Evolutionary conservation across 92 coral and sea anemone species (phyloP), one percentile per base, ranked within the genome.

Genomic region (Meandrina meandrites): DNA sequence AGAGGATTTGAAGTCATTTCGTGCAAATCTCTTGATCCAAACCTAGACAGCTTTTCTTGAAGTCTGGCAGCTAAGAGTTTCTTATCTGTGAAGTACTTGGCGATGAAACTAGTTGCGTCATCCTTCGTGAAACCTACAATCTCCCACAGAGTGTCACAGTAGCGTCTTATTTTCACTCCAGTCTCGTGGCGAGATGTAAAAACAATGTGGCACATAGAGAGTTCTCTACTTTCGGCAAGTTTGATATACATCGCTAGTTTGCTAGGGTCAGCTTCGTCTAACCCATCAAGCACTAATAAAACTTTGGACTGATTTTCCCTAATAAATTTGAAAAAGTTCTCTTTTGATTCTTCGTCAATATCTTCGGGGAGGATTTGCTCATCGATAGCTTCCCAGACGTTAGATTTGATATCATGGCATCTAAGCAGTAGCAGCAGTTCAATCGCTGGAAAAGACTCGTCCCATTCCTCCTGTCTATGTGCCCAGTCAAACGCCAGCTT

Each of bases 241-340:
- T 48, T 30, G 24, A 64, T 56, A 8, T 79, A 36, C 32, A 79
- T 31, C 22, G 68, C 56, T 24, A 48, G 35, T 35, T 30, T 57
- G 28, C 79, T 50, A 4, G 51, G 58, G n/a, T 51, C 73, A 18
- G 70, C 62, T 78, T 89, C 91, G 70, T 89, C 88, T 28, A 89
- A 84, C 18, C 88, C 91, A 68, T 84, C 91, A 66, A 84, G 85
- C 21, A 89, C 86, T 22, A 89, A 32, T 57, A 89, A 72, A 37
- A 66, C 81, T 8, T 32, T 75, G 53, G 80, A 75, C 79, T 89
- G 88, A 75, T 77, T 68, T 60, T 69, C 62, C 35, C 79, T 80
- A 21, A 89, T 66, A 47, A 81, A 50, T 22, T 89, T 32, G 9
- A 72, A 22, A 78, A 89, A 78, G 35, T 30, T 54, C 45, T 62